Base-by-base conservation (phyloP, 2,888 invertebrate genomes). In the Pedicia rivosa region DNA sequence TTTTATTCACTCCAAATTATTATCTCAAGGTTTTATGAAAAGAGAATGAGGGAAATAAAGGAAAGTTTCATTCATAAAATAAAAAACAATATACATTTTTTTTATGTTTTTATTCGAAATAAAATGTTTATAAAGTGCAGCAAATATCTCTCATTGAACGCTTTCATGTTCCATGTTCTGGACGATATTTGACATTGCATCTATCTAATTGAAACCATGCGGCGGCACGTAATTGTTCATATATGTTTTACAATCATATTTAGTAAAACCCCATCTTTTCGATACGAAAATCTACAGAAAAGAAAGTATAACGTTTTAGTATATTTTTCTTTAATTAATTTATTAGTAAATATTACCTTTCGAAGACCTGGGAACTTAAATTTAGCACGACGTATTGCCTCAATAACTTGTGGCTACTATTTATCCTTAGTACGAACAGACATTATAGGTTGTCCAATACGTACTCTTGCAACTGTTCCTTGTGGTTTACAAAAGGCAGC, bases 311-410 rank as follows among this genome's bases (percentile, higher is more conserved):
- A 16, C 10, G 15, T 27, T 27, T n/a, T 35, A n/a, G n/a, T n/a
- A n/a, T n/a, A n/a, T n/a, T n/a, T n/a, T n/a, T n/a, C n/a, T n/a
- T n/a, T n/a, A n/a, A n/a, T n/a, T n/a, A n/a, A n/a, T 4, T 15
- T 35, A 12, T 25, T 9, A 3, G 27, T 13, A 13, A 31, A n/a
- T 27, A 29, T 44, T 54, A 83, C 86, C 78, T 98, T 97, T 65
- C 99, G 98, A 55, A 98, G 86, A 46, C 98, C 98, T 38, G 98
- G 98, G 75, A 91, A 99, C 84, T 98, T 99, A 76, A 98, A 98
- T 72, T 98, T 98, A 47, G 98, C 97, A 74, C 98, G 86, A 65
- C 98, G 78, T 49, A 99, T 74, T 61, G 98, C 95, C 63, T 99
- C 98, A 43, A 99, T 78, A 40, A 92, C 95, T 54, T 88, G 78